Evolutionary conservation across 23 tunicate species (phyloP).

Genomic region (Phallusia fumigata): DNA sequence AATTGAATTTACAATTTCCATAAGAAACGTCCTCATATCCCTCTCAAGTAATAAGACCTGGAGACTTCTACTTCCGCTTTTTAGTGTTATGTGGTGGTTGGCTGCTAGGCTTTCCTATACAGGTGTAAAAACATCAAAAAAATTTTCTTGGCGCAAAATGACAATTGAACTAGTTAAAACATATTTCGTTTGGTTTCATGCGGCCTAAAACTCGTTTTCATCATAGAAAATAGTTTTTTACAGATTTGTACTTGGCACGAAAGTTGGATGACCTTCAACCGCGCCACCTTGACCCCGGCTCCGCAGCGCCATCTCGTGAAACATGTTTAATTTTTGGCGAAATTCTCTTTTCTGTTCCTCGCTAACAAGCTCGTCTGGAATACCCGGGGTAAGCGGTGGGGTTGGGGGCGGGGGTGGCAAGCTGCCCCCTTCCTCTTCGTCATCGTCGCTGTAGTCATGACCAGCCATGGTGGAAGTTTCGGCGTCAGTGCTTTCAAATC

Average conservation of each 20-base stretch:
- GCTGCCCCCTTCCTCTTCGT: constrained; percentile 10
- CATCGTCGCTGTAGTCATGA: constrained; percentile 23
- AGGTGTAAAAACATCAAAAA: too few relatives aligned
- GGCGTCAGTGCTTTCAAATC: constrained; percentile 28
- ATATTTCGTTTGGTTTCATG: too few relatives aligned
- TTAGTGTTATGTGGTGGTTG: too few relatives aligned
- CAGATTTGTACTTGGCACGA: constrained; percentile 22
- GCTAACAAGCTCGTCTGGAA: constrained; percentile 42
- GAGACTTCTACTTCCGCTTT: too few relatives aligned
- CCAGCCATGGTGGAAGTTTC: constrained; percentile 8
- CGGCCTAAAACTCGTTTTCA: too few relatives aligned
- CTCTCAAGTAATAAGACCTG: too few relatives aligned
- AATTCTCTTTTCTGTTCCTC: constrained; percentile 47
- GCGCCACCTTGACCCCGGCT: background rate
- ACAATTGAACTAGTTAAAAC: too few relatives aligned
- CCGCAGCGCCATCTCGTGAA: constrained; percentile 40
- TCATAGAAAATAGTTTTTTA: background rate
- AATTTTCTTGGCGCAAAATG: too few relatives aligned
- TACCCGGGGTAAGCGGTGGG: constrained; percentile 13
- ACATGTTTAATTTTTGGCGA: constrained; percentile 38
- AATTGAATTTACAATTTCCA: too few relatives aligned
- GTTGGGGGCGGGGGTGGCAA: constrained; percentile 54
- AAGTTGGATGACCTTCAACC: background rate
- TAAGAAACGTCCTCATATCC: too few relatives aligned
- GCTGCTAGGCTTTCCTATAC: too few relatives aligned